These are phyloP conservation scores for Paedocypris sp. DNA, from an alignment of 2,113 vertebrate genomes.

Conservation along the genomic window DNA sequence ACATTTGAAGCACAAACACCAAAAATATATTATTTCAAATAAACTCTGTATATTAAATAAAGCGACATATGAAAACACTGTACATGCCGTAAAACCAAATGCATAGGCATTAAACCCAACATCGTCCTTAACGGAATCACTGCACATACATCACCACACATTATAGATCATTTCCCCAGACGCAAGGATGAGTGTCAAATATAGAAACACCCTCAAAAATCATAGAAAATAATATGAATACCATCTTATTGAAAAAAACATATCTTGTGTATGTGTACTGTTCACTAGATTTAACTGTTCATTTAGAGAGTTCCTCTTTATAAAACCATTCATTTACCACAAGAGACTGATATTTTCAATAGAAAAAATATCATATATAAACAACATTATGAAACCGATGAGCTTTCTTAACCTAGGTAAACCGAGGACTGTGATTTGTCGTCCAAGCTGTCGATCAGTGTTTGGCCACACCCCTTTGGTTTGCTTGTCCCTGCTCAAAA, in stretches of 20 bases:
- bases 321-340: slow-evolving; percentile 40
- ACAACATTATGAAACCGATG: slow-evolving; percentile 38
- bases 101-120: slow-evolving; percentile 8
- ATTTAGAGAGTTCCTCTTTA: slow-evolving; percentile 27
- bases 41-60: slow-evolving; percentile 8
- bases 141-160: slow-evolving; percentile 19
- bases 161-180: slow-evolving; percentile 25
- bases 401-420: slow-evolving; percentile 24
- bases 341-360: slow-evolving; percentile 36
- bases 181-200: slow-evolving; percentile 26
- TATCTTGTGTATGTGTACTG: too few relatives aligned
- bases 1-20: slow-evolving; percentile 6
- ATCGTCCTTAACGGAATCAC: neutral
- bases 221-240: slow-evolving; percentile 12
- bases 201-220: slow-evolving; percentile 19
- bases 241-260: slow-evolving; percentile 24
- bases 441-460: slow-evolving; percentile 26
- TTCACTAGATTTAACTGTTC: slow-evolving; percentile 12
- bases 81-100: slow-evolving; percentile 10
- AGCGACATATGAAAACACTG: neutral
- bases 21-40: slow-evolving; percentile 18
- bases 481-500: neutral
- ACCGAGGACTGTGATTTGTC: slow-evolving; percentile 26
- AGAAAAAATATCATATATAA: slow-evolving; percentile 57
- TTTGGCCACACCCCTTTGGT: slow-evolving; percentile 2